phyloP scores from a whole-genome alignment of 2,797 vertebrate genomes.

The Enteromius unitaeniatus region DNA sequence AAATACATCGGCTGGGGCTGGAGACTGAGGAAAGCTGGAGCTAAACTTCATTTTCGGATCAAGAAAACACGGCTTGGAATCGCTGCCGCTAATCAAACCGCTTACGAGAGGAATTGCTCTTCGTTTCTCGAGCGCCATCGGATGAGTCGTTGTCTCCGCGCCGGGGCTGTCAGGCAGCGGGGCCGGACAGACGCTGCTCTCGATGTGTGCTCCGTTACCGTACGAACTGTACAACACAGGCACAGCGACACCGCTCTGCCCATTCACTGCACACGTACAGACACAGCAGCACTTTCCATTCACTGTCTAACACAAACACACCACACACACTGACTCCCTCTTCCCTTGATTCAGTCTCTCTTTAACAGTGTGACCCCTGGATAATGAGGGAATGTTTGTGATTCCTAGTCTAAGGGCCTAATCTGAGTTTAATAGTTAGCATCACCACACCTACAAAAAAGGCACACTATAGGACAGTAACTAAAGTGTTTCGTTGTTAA shows the following conservation, averaged over 20 bases:
- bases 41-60: conserved; percentile 77
- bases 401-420: neutral
- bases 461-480: neutral
- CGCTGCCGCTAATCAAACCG: conserved; percentile 4
- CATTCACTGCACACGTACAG: conserved; percentile 28
- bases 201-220: conserved; percentile 58
- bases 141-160: neutral
- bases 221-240: conserved; percentile 71
- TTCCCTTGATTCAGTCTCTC: conserved; percentile 25
- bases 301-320: conserved; percentile 60
- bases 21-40: conserved; percentile 72
- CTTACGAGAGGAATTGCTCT: conserved; percentile 8
- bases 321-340: neutral
- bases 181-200: conserved; percentile 30
- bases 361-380: conserved; percentile 14
- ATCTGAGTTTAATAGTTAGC: neutral
- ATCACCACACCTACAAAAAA: neutral
- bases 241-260: conserved; percentile 53
- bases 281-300: conserved; percentile 42
- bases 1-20: conserved; percentile 76
- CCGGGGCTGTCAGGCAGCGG: conserved; percentile 12
- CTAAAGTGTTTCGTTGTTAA: neutral
- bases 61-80: conserved; percentile 53
- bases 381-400: conserved; percentile 9
- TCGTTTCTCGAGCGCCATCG: conserved; percentile 42